phyloP scores from a whole-genome alignment of 2,113 vertebrate species.

The Alces alces region DNA sequence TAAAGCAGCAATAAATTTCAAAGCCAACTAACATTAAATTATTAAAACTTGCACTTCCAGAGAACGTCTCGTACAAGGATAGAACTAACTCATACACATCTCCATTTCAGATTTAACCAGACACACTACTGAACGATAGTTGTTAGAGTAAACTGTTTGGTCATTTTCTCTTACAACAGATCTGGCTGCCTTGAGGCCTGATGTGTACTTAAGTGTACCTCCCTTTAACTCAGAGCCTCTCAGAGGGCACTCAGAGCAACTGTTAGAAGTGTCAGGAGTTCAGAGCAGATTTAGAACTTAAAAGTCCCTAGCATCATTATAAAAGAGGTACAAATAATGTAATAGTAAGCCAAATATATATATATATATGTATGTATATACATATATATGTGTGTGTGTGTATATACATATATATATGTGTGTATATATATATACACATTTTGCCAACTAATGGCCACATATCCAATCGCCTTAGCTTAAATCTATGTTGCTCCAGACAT shows the following conservation, averaged over 20 bases:
- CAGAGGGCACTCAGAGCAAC: not conserved
- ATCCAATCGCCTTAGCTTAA: not conserved
- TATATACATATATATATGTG: too few relatives aligned
- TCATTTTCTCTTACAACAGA: not conserved
- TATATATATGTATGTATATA: not conserved
- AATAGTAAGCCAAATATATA: not conserved
- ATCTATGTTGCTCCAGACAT: not conserved
- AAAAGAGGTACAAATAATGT: not conserved
- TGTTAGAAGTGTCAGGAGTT: not conserved
- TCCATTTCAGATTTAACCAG: not conserved
- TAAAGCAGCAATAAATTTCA: not conserved
- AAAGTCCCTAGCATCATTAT: not conserved
- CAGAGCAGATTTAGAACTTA: not conserved
- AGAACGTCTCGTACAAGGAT: not conserved
- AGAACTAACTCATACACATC: not conserved
- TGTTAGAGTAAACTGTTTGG: not conserved
- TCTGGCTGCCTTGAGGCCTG: not conserved
- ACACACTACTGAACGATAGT: not conserved
- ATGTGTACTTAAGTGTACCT: not conserved
- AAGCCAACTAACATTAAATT: not conserved
- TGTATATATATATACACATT: not conserved
- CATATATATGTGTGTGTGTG: too few relatives aligned
- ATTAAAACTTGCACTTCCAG: not conserved
- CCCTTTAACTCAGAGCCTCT: not conserved
- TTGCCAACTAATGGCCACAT: not conserved